These are phyloP conservation scores for Hemichromis elongatus DNA, from an alignment of 2,113 vertebrate species.

Conservation along the genomic window DNA sequence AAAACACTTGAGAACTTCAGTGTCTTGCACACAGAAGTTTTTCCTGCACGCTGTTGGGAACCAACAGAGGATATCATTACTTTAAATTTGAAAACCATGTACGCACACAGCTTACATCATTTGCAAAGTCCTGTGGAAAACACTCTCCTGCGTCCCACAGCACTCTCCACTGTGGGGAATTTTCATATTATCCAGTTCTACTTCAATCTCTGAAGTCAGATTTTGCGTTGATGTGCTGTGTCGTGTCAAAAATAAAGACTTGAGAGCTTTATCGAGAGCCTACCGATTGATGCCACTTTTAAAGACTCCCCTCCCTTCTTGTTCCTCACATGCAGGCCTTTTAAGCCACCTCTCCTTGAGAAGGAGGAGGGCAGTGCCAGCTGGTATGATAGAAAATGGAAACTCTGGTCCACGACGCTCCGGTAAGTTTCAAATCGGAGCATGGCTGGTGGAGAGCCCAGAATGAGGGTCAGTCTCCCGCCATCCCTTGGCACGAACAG, in stretches of 20 bases:
- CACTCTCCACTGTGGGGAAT: not conserved
- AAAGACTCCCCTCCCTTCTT: constrained; percentile 5
- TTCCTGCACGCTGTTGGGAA: not conserved
- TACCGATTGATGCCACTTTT: not conserved
- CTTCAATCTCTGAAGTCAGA: not conserved
- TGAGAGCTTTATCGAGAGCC: not conserved
- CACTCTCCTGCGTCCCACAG: not conserved
- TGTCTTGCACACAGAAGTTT: not conserved
- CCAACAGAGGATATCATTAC: not conserved
- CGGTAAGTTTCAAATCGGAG: constrained; percentile 46
- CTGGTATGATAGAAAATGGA: constrained; percentile 38
- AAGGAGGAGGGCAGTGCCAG: constrained; percentile 28
- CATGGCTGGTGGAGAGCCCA: constrained; percentile 11
- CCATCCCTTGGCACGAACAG: not conserved
- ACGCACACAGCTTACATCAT: not conserved
- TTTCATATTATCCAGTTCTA: not conserved
- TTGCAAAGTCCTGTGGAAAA: not conserved
- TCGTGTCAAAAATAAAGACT: not conserved
- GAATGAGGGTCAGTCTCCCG: not conserved
- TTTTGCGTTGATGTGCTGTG: not conserved
- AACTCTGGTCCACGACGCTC: constrained; percentile 23
- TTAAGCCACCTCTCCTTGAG: constrained; percentile 58
- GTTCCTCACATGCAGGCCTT: constrained; percentile 52
- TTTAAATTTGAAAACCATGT: not conserved
- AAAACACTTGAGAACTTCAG: not conserved